Base-by-base conservation (phyloP, 2,113 vertebrate genomes). In the Dromas ardeola region DNA sequence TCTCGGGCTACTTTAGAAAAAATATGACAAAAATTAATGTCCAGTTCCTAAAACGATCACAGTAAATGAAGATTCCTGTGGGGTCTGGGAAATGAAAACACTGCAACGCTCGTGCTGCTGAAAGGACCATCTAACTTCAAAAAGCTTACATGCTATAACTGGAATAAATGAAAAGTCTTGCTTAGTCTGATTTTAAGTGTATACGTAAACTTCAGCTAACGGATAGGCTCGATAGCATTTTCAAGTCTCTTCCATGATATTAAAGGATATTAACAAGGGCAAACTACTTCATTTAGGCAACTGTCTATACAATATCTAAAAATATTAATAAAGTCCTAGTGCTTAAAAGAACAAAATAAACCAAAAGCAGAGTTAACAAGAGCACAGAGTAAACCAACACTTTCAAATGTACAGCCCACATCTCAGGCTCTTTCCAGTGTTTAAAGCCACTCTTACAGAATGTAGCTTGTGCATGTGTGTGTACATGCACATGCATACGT, bases 401-500 rank as follows among this genome's bases (percentile, higher is more conserved):
- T 88, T 80, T 22, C 29, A 63, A 42, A 74, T 4, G 3, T 21
- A 55, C 6, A 63, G 38, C 14, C 42, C n/a, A 61, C 2, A 2
- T 78, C 76, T 84, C 52, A 78, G 38, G 20, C 17, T 89, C 32
- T 76, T 61, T 34, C 59, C n/a, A 67, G 18, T n/a, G 45, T 53
- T 66, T 63, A 63, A 59, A 93, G 7, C 32, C 56, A 59, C 38
- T 45, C 23, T 69, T n/a, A 25, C 53, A 58, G 20, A 55, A 58
- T 3, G 10, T 4, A 26, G 40, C 2, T 9, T 4, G 1, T 6
- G 14, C 40, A 11, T 6, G 42, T 5, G 3, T 23, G 22, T 9
- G 10, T 34, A 20, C 15, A 29, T 1, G 29, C 10, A 62, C 15
- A 5, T 4, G 6, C 20, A 69, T 0, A 0, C 19, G 13, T 3